Percentiles rank a stretch among this genome's conserved stretches.
Evolutionary conservation across 2,888 invertebrate genomes (phyloP).

Genomic region (Periphyllus acericola): DNA sequence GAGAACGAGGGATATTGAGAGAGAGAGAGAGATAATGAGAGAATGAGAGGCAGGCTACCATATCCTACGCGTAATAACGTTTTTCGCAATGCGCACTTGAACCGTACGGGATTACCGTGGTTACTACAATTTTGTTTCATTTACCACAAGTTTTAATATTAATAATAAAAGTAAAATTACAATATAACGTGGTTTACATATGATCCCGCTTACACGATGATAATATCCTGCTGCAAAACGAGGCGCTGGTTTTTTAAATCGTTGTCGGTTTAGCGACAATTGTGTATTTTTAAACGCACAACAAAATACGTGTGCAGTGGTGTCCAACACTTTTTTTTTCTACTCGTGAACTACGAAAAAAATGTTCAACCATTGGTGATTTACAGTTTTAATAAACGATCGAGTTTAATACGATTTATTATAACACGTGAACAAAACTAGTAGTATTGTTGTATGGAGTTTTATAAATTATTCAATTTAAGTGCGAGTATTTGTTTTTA

Average conservation of each 20-base stretch:
- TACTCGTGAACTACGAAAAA: too few relatives aligned
- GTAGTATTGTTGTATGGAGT: too few relatives aligned
- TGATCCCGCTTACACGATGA: background rate
- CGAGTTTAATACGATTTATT: too few relatives aligned
- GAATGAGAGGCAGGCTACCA: background rate
- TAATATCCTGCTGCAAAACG: background rate
- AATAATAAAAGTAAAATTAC: background rate
- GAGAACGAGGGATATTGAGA: background rate
- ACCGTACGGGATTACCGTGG: background rate
- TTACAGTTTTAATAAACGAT: too few relatives aligned
- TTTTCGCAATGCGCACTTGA: background rate
- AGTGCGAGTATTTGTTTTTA: too few relatives aligned
- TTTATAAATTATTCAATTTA: too few relatives aligned
- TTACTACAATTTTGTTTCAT: background rate
- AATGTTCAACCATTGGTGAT: too few relatives aligned
- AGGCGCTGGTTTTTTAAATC: background rate
- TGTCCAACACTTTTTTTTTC: too few relatives aligned
- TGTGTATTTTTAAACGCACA: too few relatives aligned
- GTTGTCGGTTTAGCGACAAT: background rate
- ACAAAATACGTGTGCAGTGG: too few relatives aligned
- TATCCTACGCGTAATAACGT: background rate
- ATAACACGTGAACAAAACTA: too few relatives aligned
- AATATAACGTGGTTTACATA: background rate
- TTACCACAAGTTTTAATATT: background rate
- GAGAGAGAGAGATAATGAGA: too few relatives aligned